Conservation (phyloP, 2,888 invertebrate species). For the Phyllotreta striolata region DNA sequence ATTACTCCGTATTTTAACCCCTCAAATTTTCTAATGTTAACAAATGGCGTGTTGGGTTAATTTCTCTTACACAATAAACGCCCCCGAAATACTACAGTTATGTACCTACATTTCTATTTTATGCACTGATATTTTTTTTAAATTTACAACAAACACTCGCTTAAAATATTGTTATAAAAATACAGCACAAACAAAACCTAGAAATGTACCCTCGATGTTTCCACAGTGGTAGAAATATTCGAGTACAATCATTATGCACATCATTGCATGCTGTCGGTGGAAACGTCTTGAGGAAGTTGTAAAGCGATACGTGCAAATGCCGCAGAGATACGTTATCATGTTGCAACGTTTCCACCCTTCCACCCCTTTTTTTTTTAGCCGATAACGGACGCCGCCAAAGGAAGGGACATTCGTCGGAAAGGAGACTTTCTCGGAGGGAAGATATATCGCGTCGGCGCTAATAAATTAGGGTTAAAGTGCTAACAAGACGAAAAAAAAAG, state of each 20-base stretch:
- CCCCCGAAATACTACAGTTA: too few species aligned
- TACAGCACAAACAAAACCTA: too few species aligned
- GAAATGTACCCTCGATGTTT: too few species aligned
- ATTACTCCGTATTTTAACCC: constrained; percentile 9
- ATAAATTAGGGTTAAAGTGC: constrained; percentile 46
- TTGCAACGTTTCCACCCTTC: constrained; percentile 33
- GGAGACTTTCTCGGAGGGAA: constrained; percentile 28
- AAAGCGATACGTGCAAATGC: constrained; percentile 53
- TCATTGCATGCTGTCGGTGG: constrained; percentile 58
- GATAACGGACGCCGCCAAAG: constrained; percentile 35
- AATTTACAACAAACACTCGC: too few species aligned
- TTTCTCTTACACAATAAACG: too few species aligned
- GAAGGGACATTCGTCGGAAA: constrained; percentile 34
- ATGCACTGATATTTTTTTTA: too few species aligned
- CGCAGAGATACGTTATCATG: constrained; percentile 40
- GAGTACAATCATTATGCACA: constrained; percentile 58
- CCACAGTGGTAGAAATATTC: too few species aligned
- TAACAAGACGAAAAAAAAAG: constrained; percentile 44
- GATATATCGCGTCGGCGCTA: constrained; percentile 38
- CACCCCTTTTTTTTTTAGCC: constrained; percentile 28
- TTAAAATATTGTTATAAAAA: too few species aligned
- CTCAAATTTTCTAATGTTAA: too few species aligned
- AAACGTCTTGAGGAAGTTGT: constrained; percentile 57
- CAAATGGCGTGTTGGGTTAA: too few species aligned
- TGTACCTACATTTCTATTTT: too few species aligned